Evolutionary conservation across 2,888 invertebrate genomes (phyloP), one percentile per base, ranked within the genome.

Genomic region (Chrysolina haemoptera): DNA sequence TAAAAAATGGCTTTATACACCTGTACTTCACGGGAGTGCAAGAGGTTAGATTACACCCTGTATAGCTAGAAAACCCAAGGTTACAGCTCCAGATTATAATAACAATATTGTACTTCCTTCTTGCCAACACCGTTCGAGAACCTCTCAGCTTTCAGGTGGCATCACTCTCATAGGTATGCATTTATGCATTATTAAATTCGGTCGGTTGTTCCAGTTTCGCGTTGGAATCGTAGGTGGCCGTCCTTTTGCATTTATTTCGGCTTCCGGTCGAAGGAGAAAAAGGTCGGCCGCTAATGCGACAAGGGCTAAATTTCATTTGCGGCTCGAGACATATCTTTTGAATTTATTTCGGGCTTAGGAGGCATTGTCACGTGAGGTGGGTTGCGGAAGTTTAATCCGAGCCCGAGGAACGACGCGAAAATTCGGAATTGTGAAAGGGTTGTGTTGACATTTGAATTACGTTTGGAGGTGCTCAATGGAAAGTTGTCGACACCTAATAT

Each of bases 281-380:
- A 59, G 59, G 59, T 59, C 59, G 18, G n/a, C 59, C 59, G 16
- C 59, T 59, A 59, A 59, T 59, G 59, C 59, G 59, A 59, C 59
- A 59, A 59, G 59, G 35, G 59, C 59, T 59, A 59, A 59, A 59
- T 59, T 59, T 59, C 59, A 59, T 59, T 59, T 59, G 59, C 59
- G 18, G 35, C 8, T 12, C 59, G 22, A n/a, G 59, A 59, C 59
- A 59, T 59, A 59, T 59, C 59, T 59, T 59, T 59, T 59, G 59
- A 59, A 59, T 59, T 59, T 59, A 59, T 59, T 59, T 14, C 27
- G 59, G 59, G 59, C 22, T 59, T 35, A 59, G 35, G n/a, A 14
- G 59, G 59, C n/a, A 35, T 59, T 59, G 59, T 59, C 59, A 27
- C 59, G 22, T 55, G 55, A 12, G 55, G 55, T 11, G 14, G 59